Evolutionary conservation across 1,140 invertebrate species (phyloP).

Genomic region (Galendromus occidentalis): DNA sequence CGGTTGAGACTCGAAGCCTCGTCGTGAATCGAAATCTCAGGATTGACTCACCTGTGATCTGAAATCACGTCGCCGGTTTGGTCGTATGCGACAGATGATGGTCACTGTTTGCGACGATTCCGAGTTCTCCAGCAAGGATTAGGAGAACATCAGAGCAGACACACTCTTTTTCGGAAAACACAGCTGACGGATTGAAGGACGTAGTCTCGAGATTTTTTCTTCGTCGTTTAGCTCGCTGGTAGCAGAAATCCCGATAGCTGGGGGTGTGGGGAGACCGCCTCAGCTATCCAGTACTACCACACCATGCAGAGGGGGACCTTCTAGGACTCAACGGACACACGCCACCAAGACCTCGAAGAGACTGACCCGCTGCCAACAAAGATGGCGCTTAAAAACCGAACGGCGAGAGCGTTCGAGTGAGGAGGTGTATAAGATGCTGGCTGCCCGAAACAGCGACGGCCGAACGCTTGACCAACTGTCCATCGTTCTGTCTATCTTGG

Average conservation of each 20-base stretch:
- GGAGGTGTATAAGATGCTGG: too few relatives aligned
- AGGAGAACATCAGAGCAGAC: neutral
- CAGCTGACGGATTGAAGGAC: neutral
- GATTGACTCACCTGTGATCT: too few relatives aligned
- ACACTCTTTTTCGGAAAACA: neutral
- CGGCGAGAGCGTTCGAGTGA: neutral
- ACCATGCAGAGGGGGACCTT: constrained; percentile 6
- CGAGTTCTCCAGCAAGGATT: neutral
- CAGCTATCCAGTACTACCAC: constrained; percentile 12
- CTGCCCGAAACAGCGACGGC: too few relatives aligned
- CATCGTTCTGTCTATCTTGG: too few relatives aligned
- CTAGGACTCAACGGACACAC: neutral
- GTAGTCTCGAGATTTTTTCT: neutral
- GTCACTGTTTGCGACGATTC: neutral
- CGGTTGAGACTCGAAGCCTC: too few relatives aligned
- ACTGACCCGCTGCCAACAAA: neutral
- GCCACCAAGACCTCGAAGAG: neutral
- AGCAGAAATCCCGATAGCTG: constrained; percentile 11
- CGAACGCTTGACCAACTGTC: too few relatives aligned
- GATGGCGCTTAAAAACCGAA: constrained; percentile 4
- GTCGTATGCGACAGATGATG: too few relatives aligned
- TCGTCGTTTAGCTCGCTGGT: neutral
- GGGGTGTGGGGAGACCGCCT: constrained; percentile 11
- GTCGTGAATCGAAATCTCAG: too few relatives aligned
- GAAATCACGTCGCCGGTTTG: neutral